Base-by-base conservation (phyloP, 53 echinoderm and acorn worm species). In the Antedon mediterranea region DNA sequence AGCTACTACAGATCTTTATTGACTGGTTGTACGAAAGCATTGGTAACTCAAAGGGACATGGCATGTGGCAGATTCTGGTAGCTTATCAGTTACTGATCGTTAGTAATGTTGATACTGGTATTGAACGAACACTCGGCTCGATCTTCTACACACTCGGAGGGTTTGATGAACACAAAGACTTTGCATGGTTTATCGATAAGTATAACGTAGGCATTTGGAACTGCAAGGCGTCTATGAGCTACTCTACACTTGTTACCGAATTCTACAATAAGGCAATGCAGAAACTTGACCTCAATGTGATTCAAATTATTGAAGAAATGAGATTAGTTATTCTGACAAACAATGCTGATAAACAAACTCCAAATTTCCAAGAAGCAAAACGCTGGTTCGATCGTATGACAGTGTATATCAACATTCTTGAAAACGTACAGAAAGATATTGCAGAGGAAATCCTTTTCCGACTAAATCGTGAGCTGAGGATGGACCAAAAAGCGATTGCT, bases 21-120 rank as follows among this genome's bases (percentile, higher is more conserved):
- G 91, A 91, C 72, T 91, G 91, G 91, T 78, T 91, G 26, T 91
- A 91, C 73, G 91, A 91, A 78, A 91, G 91, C 73, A 85, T 91
- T 26, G 91, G 91, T 26, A 91, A 91, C 79, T 91, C 91, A 30
- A 83, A 85, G 72, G 91, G 91, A 0, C 85, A 85, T 41, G 88
- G 83, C 23, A 72, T 83, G 0, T 91, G 91, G 91, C 88, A 91
- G 79, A 86, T 83, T 9, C 74, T 91, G 23, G 91, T 91, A 14
- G 88, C 91, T 8, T 91, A 91, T 72, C 91, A 91, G 77, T 82
- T 91, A 23, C 88, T 91, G 70, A 91, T 91, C 32, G 91, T 91
- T 37, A 91, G 88, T 77, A 91, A 91, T 72, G 91, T 91, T 72
- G 90, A 91, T 42, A 91, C 88, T 23, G 91, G 91, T 14, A 91